These are phyloP conservation scores for Seriola quinqueradiata DNA, from an alignment of 2,113 vertebrate species.

Conservation along the genomic window DNA sequence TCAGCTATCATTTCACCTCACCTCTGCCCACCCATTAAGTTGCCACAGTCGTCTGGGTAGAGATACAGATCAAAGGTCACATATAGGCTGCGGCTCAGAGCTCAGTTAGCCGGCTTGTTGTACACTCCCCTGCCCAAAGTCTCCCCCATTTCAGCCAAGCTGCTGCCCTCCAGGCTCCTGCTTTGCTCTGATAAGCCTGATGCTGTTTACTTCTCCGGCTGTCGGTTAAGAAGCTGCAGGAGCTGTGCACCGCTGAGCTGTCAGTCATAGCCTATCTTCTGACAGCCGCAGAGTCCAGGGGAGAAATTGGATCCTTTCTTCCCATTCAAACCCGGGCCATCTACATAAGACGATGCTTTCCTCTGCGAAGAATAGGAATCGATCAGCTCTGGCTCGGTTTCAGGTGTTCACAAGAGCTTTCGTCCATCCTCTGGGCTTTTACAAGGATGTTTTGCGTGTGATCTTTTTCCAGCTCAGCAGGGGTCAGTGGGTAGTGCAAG, in stretches of 20 bases:
- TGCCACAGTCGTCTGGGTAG: constrained; percentile 36
- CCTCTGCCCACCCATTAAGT: constrained; percentile 18
- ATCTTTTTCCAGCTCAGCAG: constrained; percentile 55
- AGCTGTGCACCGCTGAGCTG: constrained; percentile 74
- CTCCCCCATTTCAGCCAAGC: constrained; percentile 62
- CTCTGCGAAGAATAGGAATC: constrained; percentile 67
- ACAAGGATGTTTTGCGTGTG: constrained; percentile 50
- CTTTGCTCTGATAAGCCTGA: constrained; percentile 80
- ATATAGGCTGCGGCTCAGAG: constrained; percentile 44
- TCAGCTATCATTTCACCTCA: constrained; percentile 35
- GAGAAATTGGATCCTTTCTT: constrained; percentile 81
- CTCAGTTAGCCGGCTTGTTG: constrained; percentile 52
- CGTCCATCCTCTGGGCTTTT: constrained; percentile 53
- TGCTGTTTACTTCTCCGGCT: constrained; percentile 79
- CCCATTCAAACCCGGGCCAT: constrained; percentile 73
- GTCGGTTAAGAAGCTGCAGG: constrained; percentile 73
- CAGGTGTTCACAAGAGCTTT: constrained; percentile 60
- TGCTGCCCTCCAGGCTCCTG: constrained; percentile 73
- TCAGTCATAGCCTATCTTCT: constrained; percentile 82
- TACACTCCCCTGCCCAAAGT: constrained; percentile 56
- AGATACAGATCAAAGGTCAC: constrained; percentile 73
- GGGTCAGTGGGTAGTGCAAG: constrained; percentile 43
- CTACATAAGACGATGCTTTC: constrained; percentile 73
- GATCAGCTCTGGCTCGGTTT: constrained; percentile 76
- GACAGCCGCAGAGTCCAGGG: constrained; percentile 73